A percentile compares a stretch with the other conserved stretches of the same genome.
These are phyloP conservation scores for Allobates femoralis DNA, from an alignment of 2,797 vertebrate genomes.

Conservation along the genomic window DNA sequence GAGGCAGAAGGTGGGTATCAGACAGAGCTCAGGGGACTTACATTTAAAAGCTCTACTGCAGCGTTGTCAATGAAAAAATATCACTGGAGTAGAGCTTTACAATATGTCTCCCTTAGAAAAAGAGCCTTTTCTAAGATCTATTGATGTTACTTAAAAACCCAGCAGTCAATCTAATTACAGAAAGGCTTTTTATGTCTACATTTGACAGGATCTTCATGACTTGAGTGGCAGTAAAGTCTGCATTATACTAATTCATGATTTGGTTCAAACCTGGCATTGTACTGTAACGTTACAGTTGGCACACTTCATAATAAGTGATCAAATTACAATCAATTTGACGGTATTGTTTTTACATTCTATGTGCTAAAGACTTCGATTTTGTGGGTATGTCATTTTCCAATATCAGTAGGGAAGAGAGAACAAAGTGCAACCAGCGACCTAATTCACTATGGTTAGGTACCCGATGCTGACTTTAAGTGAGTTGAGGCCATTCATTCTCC, in stretches of 20 bases:
- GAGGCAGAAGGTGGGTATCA: no score
- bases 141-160: slow-evolving; percentile 6
- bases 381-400: not conserved
- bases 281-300: not conserved
- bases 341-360: slow-evolving; percentile 20
- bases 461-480: slow-evolving; percentile 19
- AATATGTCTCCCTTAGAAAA: not conserved
- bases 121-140: not conserved
- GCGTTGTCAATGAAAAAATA: not conserved
- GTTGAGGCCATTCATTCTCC: slow-evolving; percentile 22
- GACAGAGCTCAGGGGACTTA: no score
- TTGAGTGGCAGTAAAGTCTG: not conserved
- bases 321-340: slow-evolving; percentile 2
- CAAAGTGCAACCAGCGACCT: slow-evolving; percentile 39
- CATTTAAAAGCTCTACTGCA: no score
- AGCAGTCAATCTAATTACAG: not conserved
- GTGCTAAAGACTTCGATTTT: not conserved
- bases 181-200: not conserved
- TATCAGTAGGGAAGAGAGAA: slow-evolving; percentile 21
- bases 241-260: not conserved
- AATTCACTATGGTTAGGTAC: not conserved
- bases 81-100: not conserved
- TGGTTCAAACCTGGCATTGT: not conserved
- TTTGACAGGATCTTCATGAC: slow-evolving; percentile 9
- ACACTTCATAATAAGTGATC: not conserved